phyloP scores from a whole-genome alignment of 1,140 invertebrate genomes.

The Schlechtendalia chinensis region DNA sequence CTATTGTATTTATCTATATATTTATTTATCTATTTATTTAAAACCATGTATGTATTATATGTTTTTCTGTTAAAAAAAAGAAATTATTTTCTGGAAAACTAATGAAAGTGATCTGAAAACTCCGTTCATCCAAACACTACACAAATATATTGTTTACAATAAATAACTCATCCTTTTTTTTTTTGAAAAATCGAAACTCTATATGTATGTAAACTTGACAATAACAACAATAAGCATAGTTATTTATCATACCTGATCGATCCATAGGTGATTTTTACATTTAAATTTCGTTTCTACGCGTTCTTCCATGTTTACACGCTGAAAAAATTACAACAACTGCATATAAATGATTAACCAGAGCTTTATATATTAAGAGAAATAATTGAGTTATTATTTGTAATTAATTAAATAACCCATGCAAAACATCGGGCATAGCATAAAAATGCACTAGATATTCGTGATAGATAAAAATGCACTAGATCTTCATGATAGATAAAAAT shows the following conservation, averaged over 20 bases:
- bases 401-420: conserved; percentile 11
- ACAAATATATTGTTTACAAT: too few relatives aligned
- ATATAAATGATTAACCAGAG: not conserved
- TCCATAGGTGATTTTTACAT: not conserved
- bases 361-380: not conserved
- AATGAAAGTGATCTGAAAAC: too few relatives aligned
- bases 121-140: too few relatives aligned
- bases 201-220: not conserved
- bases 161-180: too few relatives aligned
- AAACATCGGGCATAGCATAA: not conserved
- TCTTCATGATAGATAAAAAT: not conserved
- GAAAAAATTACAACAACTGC: not conserved
- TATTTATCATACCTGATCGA: conserved; percentile 17
- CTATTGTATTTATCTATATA: too few relatives aligned
- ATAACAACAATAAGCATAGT: not conserved
- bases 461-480: conserved; percentile 2
- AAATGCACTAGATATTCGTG: not conserved
- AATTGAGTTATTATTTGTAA: conserved; percentile 32
- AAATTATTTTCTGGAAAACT: too few relatives aligned
- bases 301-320: conserved; percentile 13
- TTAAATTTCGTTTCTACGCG: conserved; percentile 7
- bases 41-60: too few relatives aligned
- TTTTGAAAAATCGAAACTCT: not conserved
- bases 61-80: too few relatives aligned
- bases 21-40: too few relatives aligned